These are phyloP conservation scores for Passer montanus DNA, from an alignment of 2,113 vertebrate species.

Conservation along the genomic window DNA sequence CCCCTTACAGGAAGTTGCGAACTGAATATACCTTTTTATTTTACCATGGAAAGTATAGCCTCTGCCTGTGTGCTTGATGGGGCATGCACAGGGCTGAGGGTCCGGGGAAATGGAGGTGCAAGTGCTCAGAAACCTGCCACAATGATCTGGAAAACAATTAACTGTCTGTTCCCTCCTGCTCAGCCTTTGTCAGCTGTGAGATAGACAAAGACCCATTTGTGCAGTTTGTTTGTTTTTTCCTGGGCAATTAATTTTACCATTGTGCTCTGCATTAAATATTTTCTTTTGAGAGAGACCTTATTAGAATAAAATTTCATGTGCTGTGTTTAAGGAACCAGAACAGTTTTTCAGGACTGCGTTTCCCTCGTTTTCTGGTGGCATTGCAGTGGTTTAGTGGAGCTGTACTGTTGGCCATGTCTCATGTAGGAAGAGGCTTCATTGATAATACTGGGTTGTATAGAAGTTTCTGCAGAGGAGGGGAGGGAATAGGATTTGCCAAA, in stretches of 20 bases:
- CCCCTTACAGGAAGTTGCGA: neutral
- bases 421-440: neutral
- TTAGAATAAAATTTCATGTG: neutral
- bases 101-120: neutral
- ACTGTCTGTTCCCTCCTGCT: conserved; percentile 17
- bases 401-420: fast-evolving
- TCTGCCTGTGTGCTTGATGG: neutral
- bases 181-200: neutral
- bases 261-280: neutral
- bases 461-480: neutral
- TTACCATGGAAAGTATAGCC: neutral
- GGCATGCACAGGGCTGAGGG: neutral
- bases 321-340: neutral
- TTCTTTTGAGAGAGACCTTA: neutral
- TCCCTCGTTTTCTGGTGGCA: neutral
- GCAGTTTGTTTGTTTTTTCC: neutral
- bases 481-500: neutral
- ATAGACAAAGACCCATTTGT: neutral
- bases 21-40: neutral
- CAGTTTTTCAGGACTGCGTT: neutral
- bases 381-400: neutral
- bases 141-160: conserved; percentile 10
- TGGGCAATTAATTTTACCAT: neutral
- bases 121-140: neutral
- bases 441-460: neutral